Conservation (phyloP, 2,797 vertebrate genomes). For the Sebastes steindachneri region DNA sequence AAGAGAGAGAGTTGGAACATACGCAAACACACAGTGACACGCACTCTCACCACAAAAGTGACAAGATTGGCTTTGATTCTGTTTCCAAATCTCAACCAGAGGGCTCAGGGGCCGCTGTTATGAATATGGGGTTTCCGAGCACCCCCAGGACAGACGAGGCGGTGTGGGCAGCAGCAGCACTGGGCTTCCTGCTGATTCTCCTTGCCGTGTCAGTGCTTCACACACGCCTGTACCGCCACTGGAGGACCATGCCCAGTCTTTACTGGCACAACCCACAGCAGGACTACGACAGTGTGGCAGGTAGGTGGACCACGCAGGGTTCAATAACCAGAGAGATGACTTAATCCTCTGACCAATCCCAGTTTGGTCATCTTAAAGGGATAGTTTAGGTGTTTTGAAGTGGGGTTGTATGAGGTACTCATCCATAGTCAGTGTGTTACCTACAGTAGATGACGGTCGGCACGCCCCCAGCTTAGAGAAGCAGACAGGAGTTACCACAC, state of each 20-base stretch:
- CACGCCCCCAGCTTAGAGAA: too few relatives aligned
- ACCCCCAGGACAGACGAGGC: slow-evolving; percentile 88
- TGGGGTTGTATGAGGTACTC: too few relatives aligned
- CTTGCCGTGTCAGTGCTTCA: slow-evolving; percentile 89
- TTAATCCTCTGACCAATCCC: background rate
- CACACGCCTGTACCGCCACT: slow-evolving; percentile 89
- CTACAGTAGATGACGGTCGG: too few relatives aligned
- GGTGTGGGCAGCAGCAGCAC: slow-evolving; percentile 88
- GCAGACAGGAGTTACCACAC: too few relatives aligned
- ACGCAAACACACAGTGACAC: background rate
- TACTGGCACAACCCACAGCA: slow-evolving; percentile 85
- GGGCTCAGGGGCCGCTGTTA: background rate
- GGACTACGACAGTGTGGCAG: slow-evolving; percentile 89
- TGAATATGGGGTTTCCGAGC: slow-evolving; percentile 32
- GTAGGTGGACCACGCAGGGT: slow-evolving; percentile 65
- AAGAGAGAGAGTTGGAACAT: slow-evolving; percentile 57
- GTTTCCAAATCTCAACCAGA: background rate
- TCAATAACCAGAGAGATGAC: background rate
- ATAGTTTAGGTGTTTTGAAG: too few relatives aligned
- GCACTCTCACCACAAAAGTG: background rate
- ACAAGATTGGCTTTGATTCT: background rate
- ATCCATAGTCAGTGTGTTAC: too few relatives aligned
- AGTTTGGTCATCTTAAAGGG: background rate
- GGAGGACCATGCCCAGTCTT: slow-evolving; percentile 85
- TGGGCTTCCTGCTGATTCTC: slow-evolving; percentile 89